A percentile compares a stretch with the other conserved stretches of the same genome.
Conservation (phyloP, 1,140 invertebrate genomes). For the Brachystomella parvula region DNA sequence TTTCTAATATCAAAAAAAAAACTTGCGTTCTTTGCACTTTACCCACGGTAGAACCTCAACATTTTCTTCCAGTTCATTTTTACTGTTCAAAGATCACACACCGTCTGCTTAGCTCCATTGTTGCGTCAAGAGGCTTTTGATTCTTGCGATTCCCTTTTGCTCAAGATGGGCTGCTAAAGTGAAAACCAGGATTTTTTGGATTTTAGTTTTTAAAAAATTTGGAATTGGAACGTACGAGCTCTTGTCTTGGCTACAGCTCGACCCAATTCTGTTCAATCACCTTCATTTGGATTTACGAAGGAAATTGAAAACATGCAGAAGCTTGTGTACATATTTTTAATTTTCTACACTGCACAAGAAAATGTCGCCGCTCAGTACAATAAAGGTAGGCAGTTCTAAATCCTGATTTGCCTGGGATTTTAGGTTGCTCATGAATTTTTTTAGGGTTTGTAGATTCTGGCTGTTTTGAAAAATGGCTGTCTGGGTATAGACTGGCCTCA, state of each 20-base stretch:
- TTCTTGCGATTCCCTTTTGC: neutral
- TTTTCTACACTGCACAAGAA: neutral
- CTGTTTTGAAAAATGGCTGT: slow-evolving; percentile 33
- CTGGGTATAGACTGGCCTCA: slow-evolving; percentile 31
- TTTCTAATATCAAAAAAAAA: neutral
- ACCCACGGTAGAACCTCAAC: neutral
- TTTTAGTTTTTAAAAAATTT: neutral
- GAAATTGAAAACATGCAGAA: no score
- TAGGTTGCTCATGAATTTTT: neutral
- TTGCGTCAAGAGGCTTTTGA: neutral
- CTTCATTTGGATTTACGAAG: no score
- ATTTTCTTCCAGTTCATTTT: neutral
- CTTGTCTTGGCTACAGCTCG: neutral
- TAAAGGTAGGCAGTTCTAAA: neutral
- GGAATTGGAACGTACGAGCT: neutral
- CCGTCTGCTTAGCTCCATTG: slow-evolving; percentile 5
- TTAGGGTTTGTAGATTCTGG: slow-evolving; percentile 11
- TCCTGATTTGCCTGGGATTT: neutral
- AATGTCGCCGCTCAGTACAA: neutral
- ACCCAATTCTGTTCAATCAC: no score
- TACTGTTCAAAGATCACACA: neutral
- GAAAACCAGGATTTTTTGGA: neutral
- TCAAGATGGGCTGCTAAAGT: neutral
- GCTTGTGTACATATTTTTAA: no score
- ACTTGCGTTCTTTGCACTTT: neutral